phyloP scores from a whole-genome alignment of 2,113 vertebrate species.

The Phrynosoma blainvillii region DNA sequence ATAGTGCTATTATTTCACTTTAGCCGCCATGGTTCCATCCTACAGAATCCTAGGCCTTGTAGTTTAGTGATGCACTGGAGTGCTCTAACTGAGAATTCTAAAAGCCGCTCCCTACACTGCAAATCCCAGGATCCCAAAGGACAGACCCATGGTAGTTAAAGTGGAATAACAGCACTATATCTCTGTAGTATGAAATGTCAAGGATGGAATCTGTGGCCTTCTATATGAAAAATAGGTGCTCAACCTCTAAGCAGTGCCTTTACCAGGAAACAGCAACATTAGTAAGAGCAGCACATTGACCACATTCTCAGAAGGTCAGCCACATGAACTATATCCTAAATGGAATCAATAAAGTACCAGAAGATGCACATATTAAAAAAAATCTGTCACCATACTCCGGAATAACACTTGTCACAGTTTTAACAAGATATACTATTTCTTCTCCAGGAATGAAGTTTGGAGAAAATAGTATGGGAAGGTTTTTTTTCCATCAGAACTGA shows the following conservation, averaged over 20 bases:
- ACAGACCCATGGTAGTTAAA: too few relatives aligned
- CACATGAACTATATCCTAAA: not conserved
- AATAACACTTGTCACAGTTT: not conserved
- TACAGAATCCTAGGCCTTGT: too few relatives aligned
- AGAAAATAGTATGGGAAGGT: not conserved
- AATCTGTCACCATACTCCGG: not conserved
- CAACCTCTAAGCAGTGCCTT: not conserved
- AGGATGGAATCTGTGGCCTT: not conserved
- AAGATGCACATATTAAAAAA: not conserved
- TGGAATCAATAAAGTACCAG: not conserved
- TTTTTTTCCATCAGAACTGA: not conserved
- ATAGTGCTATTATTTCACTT: too few relatives aligned
- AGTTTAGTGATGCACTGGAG: too few relatives aligned
- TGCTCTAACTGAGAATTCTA: too few relatives aligned
- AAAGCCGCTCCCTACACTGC: too few relatives aligned
- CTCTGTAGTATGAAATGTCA: not conserved
- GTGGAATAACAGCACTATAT: too few relatives aligned
- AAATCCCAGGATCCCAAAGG: too few relatives aligned
- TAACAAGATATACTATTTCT: not conserved
- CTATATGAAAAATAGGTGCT: not conserved
- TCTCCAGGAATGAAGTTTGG: not conserved
- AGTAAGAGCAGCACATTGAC: constrained; percentile 22
- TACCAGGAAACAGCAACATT: not conserved
- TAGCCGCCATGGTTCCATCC: too few relatives aligned
- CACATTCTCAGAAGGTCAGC: not conserved